phyloP scores from a whole-genome alignment of 2,888 invertebrate species.

The Galeruca laticollis region DNA sequence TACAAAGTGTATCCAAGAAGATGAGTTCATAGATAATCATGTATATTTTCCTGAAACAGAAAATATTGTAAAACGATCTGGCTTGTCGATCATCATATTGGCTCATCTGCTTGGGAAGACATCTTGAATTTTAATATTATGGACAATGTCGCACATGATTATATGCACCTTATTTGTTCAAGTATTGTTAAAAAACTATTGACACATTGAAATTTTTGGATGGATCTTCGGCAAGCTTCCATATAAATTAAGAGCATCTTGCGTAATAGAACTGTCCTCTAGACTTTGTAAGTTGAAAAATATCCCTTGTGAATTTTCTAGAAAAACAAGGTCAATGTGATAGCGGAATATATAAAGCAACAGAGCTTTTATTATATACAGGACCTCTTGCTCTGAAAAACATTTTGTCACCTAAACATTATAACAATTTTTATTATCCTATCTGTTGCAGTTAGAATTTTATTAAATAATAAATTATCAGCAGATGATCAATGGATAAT shows the following conservation, averaged over 20 bases:
- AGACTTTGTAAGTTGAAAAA: conserved; percentile 22
- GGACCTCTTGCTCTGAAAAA: conserved; percentile 28
- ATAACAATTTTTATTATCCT: conserved; percentile 31
- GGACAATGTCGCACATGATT: conserved; percentile 15
- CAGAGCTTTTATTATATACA: conserved; percentile 33
- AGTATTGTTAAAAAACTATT: conserved; percentile 22
- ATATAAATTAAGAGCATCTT: conserved; percentile 26
- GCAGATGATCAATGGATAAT: conserved; percentile 19
- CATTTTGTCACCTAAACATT: conserved; percentile 21
- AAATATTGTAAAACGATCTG: too few relatives aligned
- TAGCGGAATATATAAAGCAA: conserved; percentile 35
- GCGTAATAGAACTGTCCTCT: conserved; percentile 3
- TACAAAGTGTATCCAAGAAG: too few relatives aligned
- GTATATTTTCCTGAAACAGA: too few relatives aligned
- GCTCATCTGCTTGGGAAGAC: conserved; percentile 15
- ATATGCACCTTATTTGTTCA: conserved; percentile 19
- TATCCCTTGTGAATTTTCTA: conserved; percentile 33
- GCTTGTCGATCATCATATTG: conserved; percentile 19
- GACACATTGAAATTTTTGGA: conserved; percentile 14
- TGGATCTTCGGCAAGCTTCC: conserved; percentile 30
- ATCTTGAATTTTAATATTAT: conserved; percentile 24
- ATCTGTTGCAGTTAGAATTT: conserved; percentile 27
- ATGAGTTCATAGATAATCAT: too few relatives aligned
- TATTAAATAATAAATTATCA: conserved; percentile 22
- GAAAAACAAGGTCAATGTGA: conserved; percentile 30